Base-by-base conservation (phyloP, 2,888 invertebrate genomes). In the Pardosa pseudoannulata region DNA sequence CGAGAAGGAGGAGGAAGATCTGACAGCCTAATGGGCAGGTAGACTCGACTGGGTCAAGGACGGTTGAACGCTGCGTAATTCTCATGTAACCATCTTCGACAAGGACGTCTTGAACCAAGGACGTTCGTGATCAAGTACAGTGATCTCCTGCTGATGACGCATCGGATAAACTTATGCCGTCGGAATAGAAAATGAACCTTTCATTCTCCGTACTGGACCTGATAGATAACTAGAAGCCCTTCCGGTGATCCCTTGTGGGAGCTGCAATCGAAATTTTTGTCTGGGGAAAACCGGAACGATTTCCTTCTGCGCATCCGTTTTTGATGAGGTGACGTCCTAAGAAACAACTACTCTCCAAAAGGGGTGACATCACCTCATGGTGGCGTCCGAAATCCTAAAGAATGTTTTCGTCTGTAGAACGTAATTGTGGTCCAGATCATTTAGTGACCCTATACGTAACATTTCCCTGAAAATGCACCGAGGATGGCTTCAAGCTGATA, bases 111-210 rank as follows among this genome's bases (percentile, higher is more conserved):
- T 39, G 39, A 23, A 71, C 70, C 82, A 82, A 82, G 82, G 82
- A 75, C 82, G 82, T 82, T 76, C 81, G 81, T 81, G 81, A 81
- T 74, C 71, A 82, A 71, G 82, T 82, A 71, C 75, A 82, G 39
- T 82, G 82, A 82, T 82, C 56, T 56, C 82, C 71, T 82, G 75
- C 62, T 81, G 74, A 67, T 82, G 81, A 82, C 74, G 75, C 81
- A 82, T 71, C 81, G 11, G 3, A 56, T 64, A 32, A 32, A 71
- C 65, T 74, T 67, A 68, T 81, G 73, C 67, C 36, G 73, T n/a
- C 16, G 65, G 27, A 39, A 46, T 65, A 70, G 11, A 1, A 72
- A 79, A 32, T 50, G 67, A 73, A 36, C 64, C 29, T 65, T 67
- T 23, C 11, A 19, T 56, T 65, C 27, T 72, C 19, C 46, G 16